These are phyloP conservation scores for Electrona antarctica DNA, from an alignment of 2,113 vertebrate genomes.

Conservation along the genomic window DNA sequence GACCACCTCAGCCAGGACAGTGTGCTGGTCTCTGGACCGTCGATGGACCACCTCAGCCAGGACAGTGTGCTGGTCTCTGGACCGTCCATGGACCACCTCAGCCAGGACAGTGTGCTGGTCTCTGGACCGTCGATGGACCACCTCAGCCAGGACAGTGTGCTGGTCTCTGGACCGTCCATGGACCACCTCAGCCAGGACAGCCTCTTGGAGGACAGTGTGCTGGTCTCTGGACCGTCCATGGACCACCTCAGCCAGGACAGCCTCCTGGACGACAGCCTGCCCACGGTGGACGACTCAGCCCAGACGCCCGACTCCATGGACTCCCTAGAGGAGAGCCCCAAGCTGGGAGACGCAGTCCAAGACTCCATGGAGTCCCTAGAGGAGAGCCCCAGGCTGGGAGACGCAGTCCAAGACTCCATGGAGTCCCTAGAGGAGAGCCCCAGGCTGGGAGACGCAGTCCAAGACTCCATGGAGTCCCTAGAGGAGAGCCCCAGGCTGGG, in stretches of 20 bases:
- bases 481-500: too few relatives aligned
- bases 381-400: too few relatives aligned
- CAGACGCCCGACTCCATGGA: slow-evolving; percentile 87
- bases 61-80: slow-evolving; percentile 74
- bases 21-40: slow-evolving; percentile 63
- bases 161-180: too few relatives aligned
- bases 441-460: too few relatives aligned
- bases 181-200: too few relatives aligned
- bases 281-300: slow-evolving; percentile 76
- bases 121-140: too few relatives aligned
- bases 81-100: slow-evolving; percentile 85
- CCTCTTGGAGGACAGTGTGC: too few relatives aligned
- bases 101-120: slow-evolving; percentile 91
- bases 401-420: slow-evolving; percentile 58
- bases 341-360: too few relatives aligned
- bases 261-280: slow-evolving; percentile 85
- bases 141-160: slow-evolving; percentile 85
- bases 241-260: slow-evolving; percentile 92
- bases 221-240: slow-evolving; percentile 80
- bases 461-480: slow-evolving; percentile 89
- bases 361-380: too few relatives aligned
- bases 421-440: slow-evolving; percentile 85
- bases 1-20: too few relatives aligned
- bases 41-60: slow-evolving; percentile 53
- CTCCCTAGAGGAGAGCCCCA: too few relatives aligned